Evolutionary conservation across 2,113 vertebrate genomes (phyloP), one percentile per base, ranked within the genome.

Genomic region (Spheniscus mendiculus): DNA sequence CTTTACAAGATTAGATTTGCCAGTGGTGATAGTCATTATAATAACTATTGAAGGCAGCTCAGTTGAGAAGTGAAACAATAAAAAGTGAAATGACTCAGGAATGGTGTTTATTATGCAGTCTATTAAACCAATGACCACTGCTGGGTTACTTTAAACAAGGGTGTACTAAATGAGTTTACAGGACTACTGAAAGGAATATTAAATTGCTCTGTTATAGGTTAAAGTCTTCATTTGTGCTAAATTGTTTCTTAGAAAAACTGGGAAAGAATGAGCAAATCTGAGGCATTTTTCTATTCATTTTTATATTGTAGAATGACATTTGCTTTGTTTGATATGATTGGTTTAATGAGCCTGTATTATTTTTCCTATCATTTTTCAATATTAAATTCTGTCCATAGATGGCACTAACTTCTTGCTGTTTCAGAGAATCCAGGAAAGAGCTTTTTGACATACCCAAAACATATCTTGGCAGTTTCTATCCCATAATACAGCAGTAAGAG

Each of bases 341-440:
- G 8, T 77, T 82, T 70, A 13, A 27, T 61, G 1, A 85, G 4
- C 5, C 2, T 29, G 7, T 58, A 18, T 14, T 66, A 20, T 69
- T 89, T 94, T 53, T 10, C 15, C 29, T 66, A 12, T 30, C 85
- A 44, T 53, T 72, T 83, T 94, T 85, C 67, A 85, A 4, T 94
- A 81, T 69, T 88, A 56, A 69, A 21, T 66, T 87, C 65, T 82
- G 93, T 67, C 97, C 89, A 56, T 95, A 97, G 97, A 89, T 97
- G 96, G 96, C 97, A 93, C 94, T 95, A 94, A 82, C 32, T 93
- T 94, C 92, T 96, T 94, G 49, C 80, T 90, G 9, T 94, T 97
- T 90, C 62, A 90, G 55, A 73, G 42, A 92, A 83, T 40, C 27
- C 32, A 78, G 30, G n/a, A 55, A 70, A 76, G 19, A 55, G 12